Percentiles rank a stretch among this genome's conserved stretches.
Evolutionary conservation across 2,113 vertebrate genomes (phyloP).

Genomic region (Crotalus horridus): DNA sequence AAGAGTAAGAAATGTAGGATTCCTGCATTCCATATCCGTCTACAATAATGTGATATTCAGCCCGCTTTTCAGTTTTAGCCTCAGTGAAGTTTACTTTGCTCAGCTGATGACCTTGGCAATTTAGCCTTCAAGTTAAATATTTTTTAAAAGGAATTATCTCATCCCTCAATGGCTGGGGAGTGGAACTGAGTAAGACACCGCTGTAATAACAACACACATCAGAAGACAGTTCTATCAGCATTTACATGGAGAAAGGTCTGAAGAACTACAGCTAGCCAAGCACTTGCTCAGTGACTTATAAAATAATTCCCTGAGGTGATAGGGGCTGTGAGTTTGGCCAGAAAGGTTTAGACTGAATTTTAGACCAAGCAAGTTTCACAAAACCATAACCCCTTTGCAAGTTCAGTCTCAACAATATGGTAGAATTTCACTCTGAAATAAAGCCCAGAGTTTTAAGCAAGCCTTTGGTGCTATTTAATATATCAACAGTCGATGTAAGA

Average conservation of each 20-base stretch:
- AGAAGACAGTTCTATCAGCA: conserved; percentile 5
- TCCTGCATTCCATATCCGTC: background rate
- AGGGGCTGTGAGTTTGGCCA: background rate
- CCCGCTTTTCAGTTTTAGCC: background rate
- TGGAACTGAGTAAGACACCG: background rate
- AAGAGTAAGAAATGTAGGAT: background rate
- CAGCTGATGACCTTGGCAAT: background rate
- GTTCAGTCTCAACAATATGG: conserved; percentile 7
- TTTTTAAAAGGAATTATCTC: background rate
- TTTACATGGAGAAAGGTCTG: conserved; percentile 8
- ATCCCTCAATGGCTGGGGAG: background rate
- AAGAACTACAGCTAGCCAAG: background rate
- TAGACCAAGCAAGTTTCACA: conserved; percentile 8
- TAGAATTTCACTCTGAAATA: background rate
- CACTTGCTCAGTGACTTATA: background rate
- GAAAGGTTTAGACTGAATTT: background rate
- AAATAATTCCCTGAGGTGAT: fast-evolving
- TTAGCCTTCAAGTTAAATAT: background rate
- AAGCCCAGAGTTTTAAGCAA: background rate
- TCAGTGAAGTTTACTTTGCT: background rate
- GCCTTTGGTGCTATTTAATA: background rate
- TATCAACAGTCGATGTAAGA: background rate
- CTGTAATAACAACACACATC: background rate
- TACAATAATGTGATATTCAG: conserved; percentile 5
- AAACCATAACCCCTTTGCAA: conserved; percentile 10